Evolutionary conservation across 2,888 invertebrate genomes (phyloP).

Genomic region (Nowickia ferox): DNA sequence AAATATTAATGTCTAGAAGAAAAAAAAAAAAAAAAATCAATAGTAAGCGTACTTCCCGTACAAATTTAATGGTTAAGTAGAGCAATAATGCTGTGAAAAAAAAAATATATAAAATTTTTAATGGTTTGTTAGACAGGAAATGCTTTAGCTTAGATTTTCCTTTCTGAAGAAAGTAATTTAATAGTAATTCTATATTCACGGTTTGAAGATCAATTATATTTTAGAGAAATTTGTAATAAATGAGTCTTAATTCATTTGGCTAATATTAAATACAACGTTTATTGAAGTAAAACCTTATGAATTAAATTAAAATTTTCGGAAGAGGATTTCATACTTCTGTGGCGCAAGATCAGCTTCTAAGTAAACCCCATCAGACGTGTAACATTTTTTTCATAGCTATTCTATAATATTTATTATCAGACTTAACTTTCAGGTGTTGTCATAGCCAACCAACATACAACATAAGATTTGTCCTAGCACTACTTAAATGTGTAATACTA

Average conservation of each 20-base stretch:
- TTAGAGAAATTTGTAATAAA: not conserved
- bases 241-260: no score
- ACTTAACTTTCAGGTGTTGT: no score
- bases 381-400: no score
- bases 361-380: no score
- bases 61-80: slow-evolving; percentile 53
- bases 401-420: no score
- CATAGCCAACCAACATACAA: no score
- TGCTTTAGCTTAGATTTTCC: slow-evolving; percentile 15
- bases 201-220: slow-evolving; percentile 55
- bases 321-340: no score
- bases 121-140: slow-evolving; percentile 67
- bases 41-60: slow-evolving; percentile 31
- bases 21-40: slow-evolving; percentile 10
- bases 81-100: slow-evolving; percentile 27
- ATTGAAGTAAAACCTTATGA: not conserved
- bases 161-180: slow-evolving; percentile 2
- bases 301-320: no score
- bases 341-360: no score
- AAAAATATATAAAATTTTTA: slow-evolving; percentile 53
- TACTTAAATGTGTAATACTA: no score
- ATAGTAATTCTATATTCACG: slow-evolving; percentile 45
- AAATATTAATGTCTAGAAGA: slow-evolving; percentile 8
- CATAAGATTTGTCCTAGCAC: no score
- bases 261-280: slow-evolving; percentile 37